phyloP scores from a whole-genome alignment of 2,888 invertebrate genomes.

The Drosophila nr. perissopoda region DNA sequence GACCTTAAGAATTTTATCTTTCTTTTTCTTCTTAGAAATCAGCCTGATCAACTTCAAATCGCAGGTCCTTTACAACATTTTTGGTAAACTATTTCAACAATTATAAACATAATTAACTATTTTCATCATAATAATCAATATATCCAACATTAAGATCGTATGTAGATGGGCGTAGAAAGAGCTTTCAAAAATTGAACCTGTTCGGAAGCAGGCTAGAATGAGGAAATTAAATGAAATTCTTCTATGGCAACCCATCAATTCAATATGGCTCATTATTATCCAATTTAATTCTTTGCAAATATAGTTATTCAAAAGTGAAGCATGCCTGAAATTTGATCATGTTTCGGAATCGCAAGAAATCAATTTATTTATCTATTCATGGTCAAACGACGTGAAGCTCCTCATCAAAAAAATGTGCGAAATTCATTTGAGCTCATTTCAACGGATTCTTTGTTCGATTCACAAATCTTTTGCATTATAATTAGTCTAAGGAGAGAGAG shows the following conservation, averaged over 20 bases:
- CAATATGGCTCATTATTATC: background rate
- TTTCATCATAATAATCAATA: background rate
- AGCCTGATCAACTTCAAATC: conserved; percentile 9
- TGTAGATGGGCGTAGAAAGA: background rate
- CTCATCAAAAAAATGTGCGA: background rate
- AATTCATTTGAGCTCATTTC: conserved; percentile 1
- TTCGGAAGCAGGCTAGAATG: background rate
- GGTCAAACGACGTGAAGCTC: background rate
- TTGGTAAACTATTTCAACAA: conserved; percentile 8
- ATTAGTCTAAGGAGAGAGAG: background rate
- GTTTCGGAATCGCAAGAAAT: background rate
- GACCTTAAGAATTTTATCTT: conserved; percentile 11
- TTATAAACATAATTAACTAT: background rate
- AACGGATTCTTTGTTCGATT: background rate
- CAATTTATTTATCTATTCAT: conserved; percentile 1
- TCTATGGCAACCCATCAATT: background rate
- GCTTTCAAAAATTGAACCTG: background rate
- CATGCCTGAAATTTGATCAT: background rate
- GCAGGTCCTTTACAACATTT: conserved; percentile 13
- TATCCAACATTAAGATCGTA: background rate
- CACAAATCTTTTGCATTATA: conserved; percentile 3
- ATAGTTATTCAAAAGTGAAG: background rate
- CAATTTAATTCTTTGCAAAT: background rate
- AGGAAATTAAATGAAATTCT: background rate
- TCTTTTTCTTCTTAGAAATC: conserved; percentile 6